A percentile compares a stretch with the other conserved stretches of the same genome.
Evolutionary conservation across 2,888 invertebrate species (phyloP).

Genomic region (Unio delphinus): DNA sequence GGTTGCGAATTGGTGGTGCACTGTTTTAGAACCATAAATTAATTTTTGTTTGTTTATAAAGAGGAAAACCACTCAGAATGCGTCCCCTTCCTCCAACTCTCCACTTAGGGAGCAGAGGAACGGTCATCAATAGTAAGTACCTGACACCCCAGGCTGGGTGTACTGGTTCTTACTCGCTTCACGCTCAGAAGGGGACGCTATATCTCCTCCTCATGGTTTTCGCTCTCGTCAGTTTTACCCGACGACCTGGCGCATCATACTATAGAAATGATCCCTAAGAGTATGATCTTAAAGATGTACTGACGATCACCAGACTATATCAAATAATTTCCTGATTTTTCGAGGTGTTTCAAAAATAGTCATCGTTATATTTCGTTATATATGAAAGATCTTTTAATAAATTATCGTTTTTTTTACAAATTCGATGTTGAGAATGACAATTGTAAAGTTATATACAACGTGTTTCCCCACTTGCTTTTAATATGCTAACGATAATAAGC

Average conservation of each 20-base stretch:
- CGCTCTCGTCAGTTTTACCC: constrained; percentile 51
- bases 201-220: constrained; percentile 54
- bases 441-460: too few species aligned
- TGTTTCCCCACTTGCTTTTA: too few species aligned
- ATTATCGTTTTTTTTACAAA: too few species aligned
- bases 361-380: too few species aligned
- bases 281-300: constrained; percentile 41
- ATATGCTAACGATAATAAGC: too few species aligned
- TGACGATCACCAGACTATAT: neutral
- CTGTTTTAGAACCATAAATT: too few species aligned
- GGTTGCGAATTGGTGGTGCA: too few species aligned
- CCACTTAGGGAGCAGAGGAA: constrained; percentile 42
- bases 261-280: constrained; percentile 62
- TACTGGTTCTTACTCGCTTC: constrained; percentile 36
- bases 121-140: constrained; percentile 51
- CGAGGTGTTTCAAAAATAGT: too few species aligned
- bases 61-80: constrained; percentile 51
- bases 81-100: constrained; percentile 48
- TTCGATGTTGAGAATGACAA: too few species aligned
- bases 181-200: constrained; percentile 54
- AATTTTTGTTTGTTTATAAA: neutral
- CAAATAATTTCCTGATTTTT: too few species aligned
- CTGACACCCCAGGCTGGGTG: constrained; percentile 14
- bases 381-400: too few species aligned
- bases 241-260: constrained; percentile 57